These are phyloP conservation scores for Myrmophylax atrothorax DNA, from an alignment of 2,113 vertebrate genomes.

Conservation along the genomic window DNA sequence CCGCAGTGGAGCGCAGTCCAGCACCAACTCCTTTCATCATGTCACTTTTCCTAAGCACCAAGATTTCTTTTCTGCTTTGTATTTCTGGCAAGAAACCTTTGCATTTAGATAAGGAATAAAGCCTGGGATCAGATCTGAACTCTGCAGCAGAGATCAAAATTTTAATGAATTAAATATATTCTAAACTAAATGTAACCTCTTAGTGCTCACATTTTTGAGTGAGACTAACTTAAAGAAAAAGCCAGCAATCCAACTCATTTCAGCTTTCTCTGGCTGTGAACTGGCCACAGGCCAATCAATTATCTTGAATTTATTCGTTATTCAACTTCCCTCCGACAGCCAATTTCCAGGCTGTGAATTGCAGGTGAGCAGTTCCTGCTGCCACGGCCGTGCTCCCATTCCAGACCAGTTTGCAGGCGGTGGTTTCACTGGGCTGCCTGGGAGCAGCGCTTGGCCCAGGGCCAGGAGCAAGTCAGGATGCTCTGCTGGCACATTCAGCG, in stretches of 20 bases:
- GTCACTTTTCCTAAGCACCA: neutral
- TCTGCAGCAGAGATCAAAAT: slow-evolving; percentile 17
- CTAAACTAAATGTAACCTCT: slow-evolving; percentile 52
- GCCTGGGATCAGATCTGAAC: slow-evolving; percentile 39
- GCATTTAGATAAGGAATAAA: slow-evolving; percentile 52
- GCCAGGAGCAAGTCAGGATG: neutral
- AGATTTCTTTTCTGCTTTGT: neutral
- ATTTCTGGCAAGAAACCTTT: slow-evolving; percentile 20
- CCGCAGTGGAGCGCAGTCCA: neutral
- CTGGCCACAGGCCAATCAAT: slow-evolving; percentile 62
- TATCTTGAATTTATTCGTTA: slow-evolving; percentile 52
- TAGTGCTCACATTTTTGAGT: slow-evolving; percentile 7
- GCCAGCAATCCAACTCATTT: slow-evolving; percentile 49
- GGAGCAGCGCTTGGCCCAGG: neutral
- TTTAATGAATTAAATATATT: slow-evolving; percentile 64
- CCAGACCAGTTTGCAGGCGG: neutral
- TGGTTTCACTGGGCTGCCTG: neutral
- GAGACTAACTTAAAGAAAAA: slow-evolving; percentile 45
- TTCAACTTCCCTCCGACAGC: neutral
- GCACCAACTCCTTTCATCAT: neutral
- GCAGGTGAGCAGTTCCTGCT: neutral
- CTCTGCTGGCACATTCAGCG: rapidly evolving
- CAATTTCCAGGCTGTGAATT: slow-evolving; percentile 29
- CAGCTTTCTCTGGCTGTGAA: slow-evolving; percentile 36
- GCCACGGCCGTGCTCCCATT: neutral